These are phyloP conservation scores for Climacteris rufus DNA, from an alignment of 2,113 vertebrate species.

Conservation along the genomic window DNA sequence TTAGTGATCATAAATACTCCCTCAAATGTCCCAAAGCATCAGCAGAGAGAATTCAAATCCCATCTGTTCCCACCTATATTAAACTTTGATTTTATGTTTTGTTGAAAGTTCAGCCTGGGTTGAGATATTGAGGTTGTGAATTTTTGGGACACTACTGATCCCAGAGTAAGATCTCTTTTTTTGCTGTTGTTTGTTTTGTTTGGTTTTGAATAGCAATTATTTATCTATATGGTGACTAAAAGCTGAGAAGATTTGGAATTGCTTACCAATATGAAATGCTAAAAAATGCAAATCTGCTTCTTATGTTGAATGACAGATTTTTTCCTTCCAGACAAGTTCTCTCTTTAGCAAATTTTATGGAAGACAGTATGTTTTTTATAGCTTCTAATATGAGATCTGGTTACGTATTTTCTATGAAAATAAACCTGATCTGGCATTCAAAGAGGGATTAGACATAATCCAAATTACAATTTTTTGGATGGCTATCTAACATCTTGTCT, in stretches of 20 bases:
- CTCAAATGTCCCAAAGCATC: background rate
- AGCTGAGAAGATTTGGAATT: background rate
- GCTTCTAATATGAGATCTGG: conserved; percentile 4
- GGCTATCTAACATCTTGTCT: conserved; percentile 59
- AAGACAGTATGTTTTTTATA: background rate
- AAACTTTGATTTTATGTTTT: background rate
- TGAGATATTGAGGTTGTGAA: background rate
- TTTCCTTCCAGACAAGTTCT: background rate
- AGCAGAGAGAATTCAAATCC: background rate
- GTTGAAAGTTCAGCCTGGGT: background rate
- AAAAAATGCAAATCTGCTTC: background rate
- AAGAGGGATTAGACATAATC: background rate
- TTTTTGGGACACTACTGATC: background rate
- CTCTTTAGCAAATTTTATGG: background rate
- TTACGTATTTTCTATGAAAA: background rate
- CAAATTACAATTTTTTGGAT: conserved; percentile 49
- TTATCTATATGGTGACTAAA: background rate
- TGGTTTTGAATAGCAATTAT: no score
- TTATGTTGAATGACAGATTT: background rate
- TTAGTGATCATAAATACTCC: background rate
- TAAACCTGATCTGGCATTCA: conserved; percentile 32
- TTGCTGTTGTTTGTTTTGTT: background rate
- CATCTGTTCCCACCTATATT: background rate
- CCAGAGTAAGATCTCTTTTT: background rate
- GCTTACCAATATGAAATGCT: background rate